Conservation (phyloP, 2,888 invertebrate species). For the Sinhomidia bicolor region DNA sequence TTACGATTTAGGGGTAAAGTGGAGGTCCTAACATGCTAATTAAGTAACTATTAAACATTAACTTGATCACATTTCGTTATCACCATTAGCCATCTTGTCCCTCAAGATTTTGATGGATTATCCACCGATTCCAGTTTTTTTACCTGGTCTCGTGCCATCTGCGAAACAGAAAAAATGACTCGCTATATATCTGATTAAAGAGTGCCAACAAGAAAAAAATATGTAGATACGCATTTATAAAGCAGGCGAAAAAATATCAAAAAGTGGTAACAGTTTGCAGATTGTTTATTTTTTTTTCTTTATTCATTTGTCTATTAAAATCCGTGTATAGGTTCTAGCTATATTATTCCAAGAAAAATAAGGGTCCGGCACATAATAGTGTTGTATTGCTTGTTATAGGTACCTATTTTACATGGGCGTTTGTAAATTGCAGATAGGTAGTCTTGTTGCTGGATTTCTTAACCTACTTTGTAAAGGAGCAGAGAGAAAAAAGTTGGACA, state of each 20-base stretch:
- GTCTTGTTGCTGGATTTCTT: neutral
- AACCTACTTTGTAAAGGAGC: neutral
- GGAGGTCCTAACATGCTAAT: constrained; percentile 56
- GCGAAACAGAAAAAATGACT: constrained; percentile 55
- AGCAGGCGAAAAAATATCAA: no score
- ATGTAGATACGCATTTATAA: no score
- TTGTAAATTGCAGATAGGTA: neutral
- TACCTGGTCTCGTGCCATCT: constrained; percentile 58
- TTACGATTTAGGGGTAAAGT: neutral
- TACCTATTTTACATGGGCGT: neutral
- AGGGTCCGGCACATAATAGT: neutral
- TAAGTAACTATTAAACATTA: constrained; percentile 59
- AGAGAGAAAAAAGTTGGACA: neutral
- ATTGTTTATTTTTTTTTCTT: constrained; percentile 55
- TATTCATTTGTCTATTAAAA: constrained; percentile 35
- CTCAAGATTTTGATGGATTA: constrained; percentile 27
- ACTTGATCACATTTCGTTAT: constrained; percentile 50
- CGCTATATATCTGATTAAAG: neutral
- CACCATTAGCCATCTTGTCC: constrained; percentile 50
- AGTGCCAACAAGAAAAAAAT: neutral
- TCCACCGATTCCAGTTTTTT: constrained; percentile 33
- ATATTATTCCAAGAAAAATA: neutral
- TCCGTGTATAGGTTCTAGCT: neutral
- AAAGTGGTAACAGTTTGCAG: constrained; percentile 58
- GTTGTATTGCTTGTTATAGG: neutral